phyloP scores from a whole-genome alignment of 2,113 vertebrate species.

The Tiliqua scincoides region DNA sequence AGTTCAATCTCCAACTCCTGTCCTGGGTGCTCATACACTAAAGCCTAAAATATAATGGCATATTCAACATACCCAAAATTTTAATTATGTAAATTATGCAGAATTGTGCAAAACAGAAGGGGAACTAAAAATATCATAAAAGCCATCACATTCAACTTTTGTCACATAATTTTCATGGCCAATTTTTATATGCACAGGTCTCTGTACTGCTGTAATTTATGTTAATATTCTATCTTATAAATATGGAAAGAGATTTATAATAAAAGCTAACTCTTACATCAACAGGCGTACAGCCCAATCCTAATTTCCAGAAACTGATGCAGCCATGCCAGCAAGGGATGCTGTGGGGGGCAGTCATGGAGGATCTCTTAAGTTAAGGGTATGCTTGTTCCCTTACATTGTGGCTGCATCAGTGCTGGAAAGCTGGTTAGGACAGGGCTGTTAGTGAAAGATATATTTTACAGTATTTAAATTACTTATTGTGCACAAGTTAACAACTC shows the following conservation, averaged over 20 bases:
- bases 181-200: no score
- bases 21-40: slow-evolving; percentile 83
- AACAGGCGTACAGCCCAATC: no score
- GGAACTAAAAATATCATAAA: not conserved
- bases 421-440: no score
- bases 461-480: not conserved
- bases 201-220: not conserved
- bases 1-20: slow-evolving; percentile 89
- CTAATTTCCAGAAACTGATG: no score
- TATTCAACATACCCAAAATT: not conserved
- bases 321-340: no score
- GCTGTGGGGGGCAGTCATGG: no score
- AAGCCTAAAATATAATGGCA: slow-evolving; percentile 71
- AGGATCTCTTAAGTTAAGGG: no score
- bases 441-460: not conserved
- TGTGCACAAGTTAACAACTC: not conserved
- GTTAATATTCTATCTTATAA: not conserved
- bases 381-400: no score
- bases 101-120: not conserved
- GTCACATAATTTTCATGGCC: no score
- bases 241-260: not conserved
- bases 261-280: not conserved
- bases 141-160: no score
- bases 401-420: no score
- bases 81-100: not conserved